Base-by-base conservation (phyloP, 2,113 vertebrate genomes). In the Daboia siamensis region DNA sequence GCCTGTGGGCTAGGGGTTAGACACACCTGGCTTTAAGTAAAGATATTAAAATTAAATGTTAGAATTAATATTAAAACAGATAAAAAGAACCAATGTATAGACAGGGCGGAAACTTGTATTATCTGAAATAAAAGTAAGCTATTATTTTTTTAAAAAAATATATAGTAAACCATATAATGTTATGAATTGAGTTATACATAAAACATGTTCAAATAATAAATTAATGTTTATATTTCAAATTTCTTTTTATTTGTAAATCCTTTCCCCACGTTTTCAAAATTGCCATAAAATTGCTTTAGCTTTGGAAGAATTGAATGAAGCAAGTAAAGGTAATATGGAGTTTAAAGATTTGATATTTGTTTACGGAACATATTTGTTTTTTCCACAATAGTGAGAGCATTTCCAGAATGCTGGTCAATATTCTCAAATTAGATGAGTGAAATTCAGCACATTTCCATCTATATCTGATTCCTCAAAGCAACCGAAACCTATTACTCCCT, bases 401-500 rank as follows among this genome's bases (percentile, higher is more conserved):
- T 92, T 93, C 80, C 46, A 93, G 46, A 48, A 48, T 51, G 54
- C 8, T 33, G 54, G 64, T 90, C 80, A 69, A 64, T 90, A 90
- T n/a, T 86, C 48, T 86, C 88, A 90, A 61, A 90, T 80, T 92
- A 86, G 55, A 44, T 80, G 17, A 54, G 55, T 61, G 88, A 92
- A 90, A 86, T 93, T 90, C 48, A 86, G 56, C 48, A 57, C 80
- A 90, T 93, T 93, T 86, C 91, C 29, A 59, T 51, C 55, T 89
- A 89, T 52, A 89, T 74, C 48, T 64, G 15, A 61, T 48, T 86
- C n/a, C 90, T 86, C n/a, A 54, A 54, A 88, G 61, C 51, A 92
- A 92, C 87, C 11, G 48, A 88, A 92, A 86, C 44, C 88, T 93
- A 86, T 86, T 93, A 90, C 90, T 90, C 92, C 86, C 90, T 90